These are phyloP conservation scores for Bradypus variegatus DNA, from an alignment of 2,797 vertebrate genomes.

Conservation along the genomic window DNA sequence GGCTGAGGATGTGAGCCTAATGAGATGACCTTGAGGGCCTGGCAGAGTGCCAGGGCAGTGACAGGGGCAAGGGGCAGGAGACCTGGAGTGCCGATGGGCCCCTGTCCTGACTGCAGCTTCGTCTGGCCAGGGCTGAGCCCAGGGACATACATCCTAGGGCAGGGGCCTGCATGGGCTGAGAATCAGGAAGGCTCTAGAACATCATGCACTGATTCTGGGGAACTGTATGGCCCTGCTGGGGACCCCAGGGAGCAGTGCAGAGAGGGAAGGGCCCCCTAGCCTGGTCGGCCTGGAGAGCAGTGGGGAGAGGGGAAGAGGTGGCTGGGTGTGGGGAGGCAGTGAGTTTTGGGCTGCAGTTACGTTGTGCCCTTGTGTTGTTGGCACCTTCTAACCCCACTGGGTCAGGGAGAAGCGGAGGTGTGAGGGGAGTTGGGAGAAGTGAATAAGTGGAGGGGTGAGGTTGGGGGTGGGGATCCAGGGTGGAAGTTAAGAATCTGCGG, in stretches of 20 bases:
- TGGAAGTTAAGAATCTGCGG: background rate
- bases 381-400: background rate
- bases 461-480: background rate
- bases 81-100: background rate
- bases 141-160: background rate
- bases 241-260: background rate
- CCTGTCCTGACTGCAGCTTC: background rate
- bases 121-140: background rate
- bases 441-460: background rate
- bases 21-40: background rate
- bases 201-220: background rate
- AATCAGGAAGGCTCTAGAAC: slow-evolving; percentile 6
- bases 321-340: background rate
- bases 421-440: no score
- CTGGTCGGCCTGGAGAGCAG: background rate
- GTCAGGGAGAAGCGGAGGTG: background rate
- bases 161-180: background rate
- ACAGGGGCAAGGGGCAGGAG: background rate
- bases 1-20: background rate
- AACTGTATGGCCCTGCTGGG: background rate
- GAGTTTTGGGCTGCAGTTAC: background rate
- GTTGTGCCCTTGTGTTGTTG: background rate
- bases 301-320: background rate
- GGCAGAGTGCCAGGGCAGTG: background rate
- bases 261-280: background rate